These are phyloP conservation scores for Lagopus leucura DNA, from an alignment of 2,113 vertebrate genomes.

Conservation along the genomic window DNA sequence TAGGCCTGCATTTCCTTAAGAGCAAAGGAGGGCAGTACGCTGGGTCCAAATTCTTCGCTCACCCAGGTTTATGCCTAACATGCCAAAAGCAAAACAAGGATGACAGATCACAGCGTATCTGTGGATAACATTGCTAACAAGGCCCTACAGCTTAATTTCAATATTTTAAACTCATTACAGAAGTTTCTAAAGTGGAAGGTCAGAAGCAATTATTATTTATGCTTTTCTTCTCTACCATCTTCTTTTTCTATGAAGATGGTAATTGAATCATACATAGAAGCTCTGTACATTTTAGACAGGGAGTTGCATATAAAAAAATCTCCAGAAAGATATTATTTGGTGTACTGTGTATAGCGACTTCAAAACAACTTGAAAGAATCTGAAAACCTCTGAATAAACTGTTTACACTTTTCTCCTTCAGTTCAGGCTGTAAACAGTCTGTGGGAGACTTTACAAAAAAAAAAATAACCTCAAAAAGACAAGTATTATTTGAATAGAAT, in stretches of 20 bases:
- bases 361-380: background rate
- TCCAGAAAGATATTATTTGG: background rate
- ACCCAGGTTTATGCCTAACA: background rate
- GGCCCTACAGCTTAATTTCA: background rate
- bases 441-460: slow-evolving; percentile 20
- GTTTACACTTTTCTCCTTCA: background rate
- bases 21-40: background rate
- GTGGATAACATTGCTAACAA: background rate
- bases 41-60: background rate
- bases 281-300: background rate
- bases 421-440: background rate
- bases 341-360: background rate
- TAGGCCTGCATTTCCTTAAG: background rate
- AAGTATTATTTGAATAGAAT: background rate
- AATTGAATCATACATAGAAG: background rate
- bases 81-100: background rate
- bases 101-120: background rate
- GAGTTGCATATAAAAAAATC: background rate
- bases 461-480: background rate
- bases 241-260: background rate
- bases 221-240: background rate
- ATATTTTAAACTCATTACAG: background rate
- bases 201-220: background rate
- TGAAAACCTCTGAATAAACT: background rate
- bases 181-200: background rate